Evolutionary conservation across 2,113 vertebrate species (phyloP), one percentile per base, ranked within the genome.

Genomic region (Vulpes vulpes): DNA sequence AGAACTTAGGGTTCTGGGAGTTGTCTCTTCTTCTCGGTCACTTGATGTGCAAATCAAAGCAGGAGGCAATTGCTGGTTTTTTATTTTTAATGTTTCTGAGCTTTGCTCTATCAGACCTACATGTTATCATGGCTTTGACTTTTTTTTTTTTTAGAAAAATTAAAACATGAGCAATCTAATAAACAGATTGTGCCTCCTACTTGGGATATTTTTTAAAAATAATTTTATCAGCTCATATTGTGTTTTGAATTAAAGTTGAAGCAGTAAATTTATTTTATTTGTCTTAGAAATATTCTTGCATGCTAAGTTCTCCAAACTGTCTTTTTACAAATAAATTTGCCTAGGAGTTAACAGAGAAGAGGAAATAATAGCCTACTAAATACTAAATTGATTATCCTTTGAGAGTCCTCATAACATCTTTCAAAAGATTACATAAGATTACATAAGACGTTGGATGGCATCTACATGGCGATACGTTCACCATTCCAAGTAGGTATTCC

Each of bases 161-260:
- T 49, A 62, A 91, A 94, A 38, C 15, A 79, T 20, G 76, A 96
- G 30, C 57, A 91, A 91, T 95, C 81, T 96, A 91, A 94, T 91
- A 94, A 96, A 91, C 91, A 96, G 94, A 97, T 93, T 92, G 64
- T 94, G 11, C 76, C 80, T 93, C 74, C 80, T 81, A 96, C 84
- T 94, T 95, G 43, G 25, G 30, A 69, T 67, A 69, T 67, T 96
- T 95, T 80, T 78, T 73, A 4, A 51, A 74, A 78, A 8, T 94
- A 82, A 79, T 25, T 97, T 94, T 85, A 81, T 96, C 35, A 67
- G 79, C 20, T 96, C 76, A 93, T 89, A 67, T 55, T 92, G 43
- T 90, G 51, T 85, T 95, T 89, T 90, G 62, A 89, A 92, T 86
- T 95, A 90, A 96, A 97, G 95, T 87, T 65, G 43, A 84, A 91